Evolutionary conservation across 2,888 invertebrate genomes (phyloP), one percentile per base, ranked within the genome.

Genomic region (Nineta flava): DNA sequence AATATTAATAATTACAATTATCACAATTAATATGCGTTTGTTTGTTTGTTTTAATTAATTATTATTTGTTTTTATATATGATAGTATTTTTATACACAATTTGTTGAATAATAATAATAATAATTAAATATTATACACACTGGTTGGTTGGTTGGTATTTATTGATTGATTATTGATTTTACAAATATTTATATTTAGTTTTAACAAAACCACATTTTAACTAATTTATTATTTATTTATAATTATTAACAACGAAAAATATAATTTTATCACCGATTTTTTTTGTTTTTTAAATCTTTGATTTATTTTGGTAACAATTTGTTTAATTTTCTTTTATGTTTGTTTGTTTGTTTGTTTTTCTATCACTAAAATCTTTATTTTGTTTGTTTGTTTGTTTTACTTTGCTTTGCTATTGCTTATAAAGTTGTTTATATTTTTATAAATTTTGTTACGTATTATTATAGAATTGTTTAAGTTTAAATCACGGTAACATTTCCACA

Each of bases 401-500:
- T 10, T 32, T 32, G 32, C 32, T n/a, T 38, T 15, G 6, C n/a
- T 38, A 13, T 38, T 13, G 15, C 15, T 38, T 13, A 15, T 38
- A 13, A 38, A 6, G 38, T 38, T 13, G 6, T n/a, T 38, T 38
- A n/a, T 35, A 35, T 9, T 9, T 32, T 9, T n/a, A 38, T 38
- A 10, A 38, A 38, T 38, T 38, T 38, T 38, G 26, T 26, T 26
- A 26, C 26, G 26, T 26, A 38, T 15, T 32, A 9, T 32, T 13
- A 38, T n/a, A 38, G 15, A 38, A 38, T 43, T 12, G n/a, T 43
- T 17, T 19, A 43, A 26, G 26, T 7, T 26, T 26, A 52, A 63
- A 67, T 76, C 73, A 85, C 57, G 84, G 83, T 62, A 87, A 74
- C 59, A 83, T 77, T 73, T 95, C 93, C 51, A 95, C 93, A 70